A percentile compares a stretch with the other conserved stretches of the same genome.
Evolutionary conservation across 2,888 invertebrate species (phyloP).

Genomic region (Hemaris fuciformis): DNA sequence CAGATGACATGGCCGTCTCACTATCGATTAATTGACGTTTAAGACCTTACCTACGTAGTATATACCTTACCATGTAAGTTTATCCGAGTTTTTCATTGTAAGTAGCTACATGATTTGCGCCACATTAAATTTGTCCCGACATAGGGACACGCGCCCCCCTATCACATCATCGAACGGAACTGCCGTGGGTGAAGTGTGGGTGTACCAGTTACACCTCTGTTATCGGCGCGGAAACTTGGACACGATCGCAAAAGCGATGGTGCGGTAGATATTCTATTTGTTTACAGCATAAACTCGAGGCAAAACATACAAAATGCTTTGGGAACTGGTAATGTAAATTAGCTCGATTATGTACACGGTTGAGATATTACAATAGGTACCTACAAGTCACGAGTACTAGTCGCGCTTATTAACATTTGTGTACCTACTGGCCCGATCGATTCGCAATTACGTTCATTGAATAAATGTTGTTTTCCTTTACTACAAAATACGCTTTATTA

Average conservation of each 20-base stretch:
- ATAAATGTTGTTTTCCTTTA: neutral
- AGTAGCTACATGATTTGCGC: neutral
- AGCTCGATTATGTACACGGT: neutral
- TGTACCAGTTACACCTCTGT: neutral
- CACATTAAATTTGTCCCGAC: neutral
- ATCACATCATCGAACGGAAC: neutral
- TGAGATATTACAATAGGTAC: neutral
- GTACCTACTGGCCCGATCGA: conserved; percentile 4
- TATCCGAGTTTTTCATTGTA: no score
- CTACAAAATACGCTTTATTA: neutral
- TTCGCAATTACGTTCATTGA: conserved; percentile 5
- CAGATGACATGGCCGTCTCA: no score
- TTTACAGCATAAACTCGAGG: neutral
- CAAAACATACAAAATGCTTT: neutral
- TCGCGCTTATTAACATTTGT: conserved; percentile 3
- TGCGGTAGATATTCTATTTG: neutral
- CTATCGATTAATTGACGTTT: no score
- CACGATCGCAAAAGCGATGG: neutral
- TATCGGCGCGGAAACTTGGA: neutral
- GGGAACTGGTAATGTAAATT: conserved; percentile 4
- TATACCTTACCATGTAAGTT: no score
- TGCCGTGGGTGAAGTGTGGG: neutral
- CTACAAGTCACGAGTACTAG: neutral
- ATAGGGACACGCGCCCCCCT: neutral
- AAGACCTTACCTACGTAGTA: no score